Conservation (phyloP, 2,888 invertebrate species). For the Eupithecia exiguata region DNA sequence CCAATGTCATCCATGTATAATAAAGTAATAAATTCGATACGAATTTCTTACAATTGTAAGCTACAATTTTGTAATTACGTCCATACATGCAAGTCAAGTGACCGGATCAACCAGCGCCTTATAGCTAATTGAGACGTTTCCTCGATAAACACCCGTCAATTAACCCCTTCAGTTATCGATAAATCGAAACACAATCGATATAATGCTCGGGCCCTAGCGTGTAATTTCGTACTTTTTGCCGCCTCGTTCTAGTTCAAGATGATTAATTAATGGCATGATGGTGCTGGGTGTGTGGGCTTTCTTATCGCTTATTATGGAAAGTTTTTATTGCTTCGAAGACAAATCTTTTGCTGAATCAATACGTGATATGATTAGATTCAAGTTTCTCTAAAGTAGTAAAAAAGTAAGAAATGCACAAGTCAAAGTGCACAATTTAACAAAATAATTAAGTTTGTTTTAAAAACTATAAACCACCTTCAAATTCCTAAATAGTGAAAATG, state of each 20-base stretch:
- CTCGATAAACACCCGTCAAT: constrained; percentile 63
- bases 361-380: neutral
- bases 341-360: neutral
- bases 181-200: constrained; percentile 41
- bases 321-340: neutral
- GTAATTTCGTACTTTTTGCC: constrained; percentile 61
- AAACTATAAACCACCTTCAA: no score
- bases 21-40: constrained; percentile 32
- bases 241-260: constrained; percentile 55
- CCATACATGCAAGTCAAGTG: constrained; percentile 41
- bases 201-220: constrained; percentile 47
- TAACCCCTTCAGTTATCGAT: constrained; percentile 50
- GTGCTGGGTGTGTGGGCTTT: constrained; percentile 32
- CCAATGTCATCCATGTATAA: constrained; percentile 39
- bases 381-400: no score
- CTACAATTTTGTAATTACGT: constrained; percentile 40
- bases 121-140: constrained; percentile 66
- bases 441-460: no score
- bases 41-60: constrained; percentile 7
- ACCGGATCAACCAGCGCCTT: constrained; percentile 25
- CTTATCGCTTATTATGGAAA: constrained; percentile 34
- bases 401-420: no score
- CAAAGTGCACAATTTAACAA: neutral
- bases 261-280: constrained; percentile 50
- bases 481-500: no score